These are phyloP conservation scores for Enteromius radiatus DNA, from an alignment of 2,797 vertebrate genomes.

Conservation along the genomic window DNA sequence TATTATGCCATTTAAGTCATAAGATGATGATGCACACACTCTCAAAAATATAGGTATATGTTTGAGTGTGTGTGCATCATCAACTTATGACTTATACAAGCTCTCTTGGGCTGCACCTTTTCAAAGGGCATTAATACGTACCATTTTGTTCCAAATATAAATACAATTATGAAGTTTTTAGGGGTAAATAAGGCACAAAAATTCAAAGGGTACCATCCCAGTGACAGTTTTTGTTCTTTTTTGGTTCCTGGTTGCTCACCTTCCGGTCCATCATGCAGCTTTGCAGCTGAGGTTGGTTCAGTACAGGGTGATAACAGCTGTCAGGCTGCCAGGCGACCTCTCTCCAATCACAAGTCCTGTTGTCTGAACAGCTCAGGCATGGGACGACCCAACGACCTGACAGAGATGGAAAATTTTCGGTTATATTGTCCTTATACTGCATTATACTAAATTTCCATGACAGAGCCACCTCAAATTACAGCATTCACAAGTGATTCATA, in stretches of 20 bases:
- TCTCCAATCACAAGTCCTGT: slow-evolving; percentile 96
- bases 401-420: not conserved
- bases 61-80: too few species aligned
- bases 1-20: not conserved
- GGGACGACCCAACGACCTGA: slow-evolving; percentile 94
- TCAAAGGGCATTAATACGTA: not conserved
- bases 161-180: not conserved
- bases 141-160: not conserved
- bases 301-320: slow-evolving; percentile 79
- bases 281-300: slow-evolving; percentile 81
- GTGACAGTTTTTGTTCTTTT: not conserved
- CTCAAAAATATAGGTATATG: not conserved
- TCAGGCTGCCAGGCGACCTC: slow-evolving; percentile 91
- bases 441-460: not conserved
- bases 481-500: not conserved
- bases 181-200: not conserved
- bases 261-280: slow-evolving; percentile 85
- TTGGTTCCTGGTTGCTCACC: slow-evolving; percentile 71
- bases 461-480: not conserved
- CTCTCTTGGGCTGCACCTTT: not conserved
- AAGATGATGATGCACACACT: not conserved
- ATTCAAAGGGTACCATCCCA: not conserved
- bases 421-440: not conserved
- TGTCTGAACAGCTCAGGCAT: slow-evolving; percentile 94
- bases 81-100: too few species aligned